Evolutionary conservation across 2,888 invertebrate genomes (phyloP).

Genomic region (Apoda limacodes): DNA sequence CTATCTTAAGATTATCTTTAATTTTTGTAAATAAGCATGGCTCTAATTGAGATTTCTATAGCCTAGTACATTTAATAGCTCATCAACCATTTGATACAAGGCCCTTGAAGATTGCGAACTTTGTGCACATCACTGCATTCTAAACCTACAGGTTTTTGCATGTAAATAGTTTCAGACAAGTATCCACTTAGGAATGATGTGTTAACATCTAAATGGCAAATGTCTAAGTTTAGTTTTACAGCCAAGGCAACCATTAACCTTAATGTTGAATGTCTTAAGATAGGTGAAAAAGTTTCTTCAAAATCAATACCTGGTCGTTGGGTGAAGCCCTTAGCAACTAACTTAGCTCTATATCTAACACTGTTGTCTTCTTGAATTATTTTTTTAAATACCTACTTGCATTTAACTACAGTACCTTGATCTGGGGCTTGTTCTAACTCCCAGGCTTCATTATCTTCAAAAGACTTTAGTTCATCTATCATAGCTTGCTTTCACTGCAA

Average conservation of each 20-base stretch:
- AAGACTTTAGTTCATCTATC: conserved; percentile 4
- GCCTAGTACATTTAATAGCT: too few relatives aligned
- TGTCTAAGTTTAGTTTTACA: conserved; percentile 10
- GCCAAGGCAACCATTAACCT: conserved; percentile 11
- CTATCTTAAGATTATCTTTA: conserved; percentile 6
- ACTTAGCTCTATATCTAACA: conserved; percentile 8
- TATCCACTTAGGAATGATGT: conserved; percentile 13
- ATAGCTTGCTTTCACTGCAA: conserved; percentile 5
- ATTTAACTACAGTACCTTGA: conserved; percentile 4
- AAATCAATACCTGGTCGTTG: conserved; percentile 9
- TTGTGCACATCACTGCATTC: conserved; percentile 4
- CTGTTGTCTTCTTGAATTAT: conserved; percentile 8
- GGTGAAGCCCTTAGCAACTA: conserved; percentile 6
- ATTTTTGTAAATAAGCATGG: too few relatives aligned
- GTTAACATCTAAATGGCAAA: conserved; percentile 10
- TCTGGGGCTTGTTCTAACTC: conserved; percentile 4
- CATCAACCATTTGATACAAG: too few relatives aligned
- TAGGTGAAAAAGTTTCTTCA: conserved; percentile 11
- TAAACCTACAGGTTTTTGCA: conserved; percentile 6
- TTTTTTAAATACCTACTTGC: conserved; percentile 3
- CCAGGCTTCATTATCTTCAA: conserved; percentile 10
- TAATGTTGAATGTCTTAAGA: conserved; percentile 10
- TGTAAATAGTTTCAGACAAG: conserved; percentile 10
- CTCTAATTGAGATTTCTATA: too few relatives aligned
- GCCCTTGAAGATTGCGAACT: too few relatives aligned